These are phyloP conservation scores for Promerops cafer DNA, from an alignment of 2,113 vertebrate genomes.

Conservation along the genomic window DNA sequence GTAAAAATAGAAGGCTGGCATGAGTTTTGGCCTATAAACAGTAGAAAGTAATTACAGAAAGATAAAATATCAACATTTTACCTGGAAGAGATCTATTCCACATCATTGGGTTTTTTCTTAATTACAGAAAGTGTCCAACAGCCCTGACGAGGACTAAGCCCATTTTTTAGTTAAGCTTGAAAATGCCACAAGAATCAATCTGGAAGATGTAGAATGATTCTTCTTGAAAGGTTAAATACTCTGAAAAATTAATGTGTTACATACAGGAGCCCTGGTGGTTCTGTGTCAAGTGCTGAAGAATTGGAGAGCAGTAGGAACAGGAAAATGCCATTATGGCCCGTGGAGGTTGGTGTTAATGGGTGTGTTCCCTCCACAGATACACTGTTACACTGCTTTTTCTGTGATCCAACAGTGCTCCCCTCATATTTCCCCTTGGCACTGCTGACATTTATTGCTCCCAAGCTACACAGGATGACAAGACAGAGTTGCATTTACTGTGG, in stretches of 20 bases:
- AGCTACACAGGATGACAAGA: neutral
- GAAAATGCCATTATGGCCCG: neutral
- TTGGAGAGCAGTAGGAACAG: neutral
- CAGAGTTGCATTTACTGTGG: neutral
- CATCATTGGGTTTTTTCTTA: neutral
- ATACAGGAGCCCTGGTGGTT: neutral
- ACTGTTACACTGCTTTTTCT: neutral
- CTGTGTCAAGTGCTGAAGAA: neutral
- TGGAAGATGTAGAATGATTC: neutral
- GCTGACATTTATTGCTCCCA: constrained; percentile 8
- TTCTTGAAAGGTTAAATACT: neutral
- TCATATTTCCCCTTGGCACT: neutral
- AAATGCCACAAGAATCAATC: neutral
- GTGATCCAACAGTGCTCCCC: neutral
- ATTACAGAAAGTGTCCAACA: neutral
- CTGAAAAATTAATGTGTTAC: neutral
- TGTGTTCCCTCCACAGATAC: neutral
- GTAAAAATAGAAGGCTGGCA: neutral
- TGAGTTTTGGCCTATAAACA: neutral
- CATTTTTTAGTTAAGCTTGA: neutral
- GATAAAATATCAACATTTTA: neutral
- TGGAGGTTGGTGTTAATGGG: neutral
- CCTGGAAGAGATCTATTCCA: neutral
- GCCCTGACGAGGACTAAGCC: neutral
- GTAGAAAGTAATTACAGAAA: neutral